Evolutionary conservation across 2,888 invertebrate species (phyloP).

Genomic region (Drosophila quinaria): DNA sequence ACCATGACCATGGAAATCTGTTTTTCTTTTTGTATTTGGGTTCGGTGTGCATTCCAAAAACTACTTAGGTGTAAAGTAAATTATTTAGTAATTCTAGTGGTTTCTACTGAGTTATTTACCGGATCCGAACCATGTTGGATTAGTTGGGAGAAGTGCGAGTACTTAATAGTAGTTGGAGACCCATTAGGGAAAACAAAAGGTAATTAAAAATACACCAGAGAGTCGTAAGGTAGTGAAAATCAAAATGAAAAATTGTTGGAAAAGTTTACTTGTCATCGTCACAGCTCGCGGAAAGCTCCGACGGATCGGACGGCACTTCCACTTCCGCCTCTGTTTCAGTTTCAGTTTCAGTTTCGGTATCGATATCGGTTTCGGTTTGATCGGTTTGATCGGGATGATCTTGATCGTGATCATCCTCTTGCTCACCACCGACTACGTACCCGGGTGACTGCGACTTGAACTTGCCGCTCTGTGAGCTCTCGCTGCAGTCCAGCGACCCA

Average conservation of each 20-base stretch:
- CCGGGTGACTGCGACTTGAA: conserved; percentile 85
- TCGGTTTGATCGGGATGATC: conserved; percentile 8
- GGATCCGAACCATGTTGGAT: neutral
- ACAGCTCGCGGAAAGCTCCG: conserved; percentile 52
- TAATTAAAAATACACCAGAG: conserved; percentile 23
- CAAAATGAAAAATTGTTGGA: conserved; percentile 32
- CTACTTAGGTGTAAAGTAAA: conserved; percentile 4
- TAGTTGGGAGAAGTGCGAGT: conserved; percentile 12
- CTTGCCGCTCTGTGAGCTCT: conserved; percentile 81
- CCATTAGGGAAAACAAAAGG: conserved; percentile 6
- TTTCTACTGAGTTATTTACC: conserved; percentile 14
- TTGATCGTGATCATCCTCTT: conserved; percentile 25
- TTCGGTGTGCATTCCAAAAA: neutral
- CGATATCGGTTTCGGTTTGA: conserved; percentile 36
- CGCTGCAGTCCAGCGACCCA: conserved; percentile 78
- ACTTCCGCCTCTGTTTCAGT: conserved; percentile 20
- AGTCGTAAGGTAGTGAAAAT: conserved; percentile 20
- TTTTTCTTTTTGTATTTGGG: neutral
- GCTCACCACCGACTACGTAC: conserved; percentile 73
- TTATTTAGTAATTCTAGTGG: neutral
- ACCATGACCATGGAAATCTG: neutral
- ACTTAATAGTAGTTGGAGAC: conserved; percentile 10
- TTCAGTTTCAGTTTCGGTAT: conserved; percentile 37
- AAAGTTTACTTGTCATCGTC: conserved; percentile 77
- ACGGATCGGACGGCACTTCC: conserved; percentile 42